Percentiles rank a stretch among this genome's conserved stretches.
These are phyloP conservation scores for Nasonia giraulti DNA, from an alignment of 1,140 invertebrate genomes.

Conservation along the genomic window DNA sequence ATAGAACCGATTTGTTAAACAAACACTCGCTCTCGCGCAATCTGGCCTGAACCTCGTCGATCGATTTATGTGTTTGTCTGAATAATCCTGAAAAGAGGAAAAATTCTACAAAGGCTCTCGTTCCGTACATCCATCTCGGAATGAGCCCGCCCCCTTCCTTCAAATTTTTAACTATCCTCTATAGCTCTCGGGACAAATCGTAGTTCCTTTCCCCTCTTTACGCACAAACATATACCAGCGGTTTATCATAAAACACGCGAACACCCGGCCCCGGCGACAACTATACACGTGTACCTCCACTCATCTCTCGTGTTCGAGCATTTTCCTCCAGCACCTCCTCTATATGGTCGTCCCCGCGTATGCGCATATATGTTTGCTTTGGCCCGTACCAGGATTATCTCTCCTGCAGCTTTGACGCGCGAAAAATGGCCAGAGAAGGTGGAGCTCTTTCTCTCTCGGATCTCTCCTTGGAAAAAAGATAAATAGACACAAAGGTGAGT, in stretches of 20 bases:
- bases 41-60: neutral
- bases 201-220: neutral
- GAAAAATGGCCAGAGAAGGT: constrained; percentile 28
- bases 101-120: too few relatives aligned
- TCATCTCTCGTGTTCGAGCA: constrained; percentile 3
- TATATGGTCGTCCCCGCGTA: too few relatives aligned
- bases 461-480: constrained; percentile 10
- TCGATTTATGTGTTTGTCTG: too few relatives aligned
- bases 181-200: neutral
- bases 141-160: neutral
- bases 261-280: neutral
- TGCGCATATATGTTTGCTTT: constrained; percentile 3
- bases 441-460: neutral
- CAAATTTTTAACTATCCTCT: neutral
- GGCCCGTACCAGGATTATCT: constrained; percentile 17
- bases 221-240: neutral
- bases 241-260: constrained; percentile 16
- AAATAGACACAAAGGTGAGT: constrained; percentile 31
- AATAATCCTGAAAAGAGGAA: neutral
- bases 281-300: constrained; percentile 7
- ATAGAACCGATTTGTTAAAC: neutral
- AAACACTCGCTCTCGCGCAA: neutral
- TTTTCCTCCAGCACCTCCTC: neutral
- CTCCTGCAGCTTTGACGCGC: constrained; percentile 29
- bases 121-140: neutral